Evolutionary conservation across 2,888 invertebrate species (phyloP), one percentile per base, ranked within the genome.

Genomic region (Venusia cambrica): DNA sequence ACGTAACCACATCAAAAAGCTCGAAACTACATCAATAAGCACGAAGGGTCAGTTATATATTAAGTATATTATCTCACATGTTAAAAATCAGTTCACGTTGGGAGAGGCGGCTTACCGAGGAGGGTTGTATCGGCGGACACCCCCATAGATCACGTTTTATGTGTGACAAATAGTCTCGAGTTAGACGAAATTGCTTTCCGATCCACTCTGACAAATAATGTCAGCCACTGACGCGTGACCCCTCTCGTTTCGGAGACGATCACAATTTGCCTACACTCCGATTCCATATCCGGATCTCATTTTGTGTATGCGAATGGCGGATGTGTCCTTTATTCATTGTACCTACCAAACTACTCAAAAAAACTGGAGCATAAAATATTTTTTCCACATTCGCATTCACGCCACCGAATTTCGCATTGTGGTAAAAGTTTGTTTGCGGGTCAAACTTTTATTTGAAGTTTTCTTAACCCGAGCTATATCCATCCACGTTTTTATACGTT

Each of bases 151-250:
- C 83, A 81, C 75, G 74, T 78, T 78, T 76, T 83, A 78, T 83
- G 74, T 74, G 78, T 83, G 81, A 84, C 80, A 84, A 87, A 85
- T 84, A 81, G 81, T 77, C 74, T 70, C 71, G 72, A 77, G 75
- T 79, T 81, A 80, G 75, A 61, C 66, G 67, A 76, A 83, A 85
- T 85, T 80, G 83, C 79, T 77, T 83, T 83, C 73, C 77, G 75
- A 84, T 87, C 77, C 75, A 77, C 75, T 78, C 71, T 77, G 74
- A 80, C 81, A 79, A 81, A 83, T 84, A 84, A 83, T 77, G 75
- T 74, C 73, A 74, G 63, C 72, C 65, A 77, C 66, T 79, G 78
- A 79, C 61, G 79, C 77, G 77, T 74, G 69, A 70, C 76, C 72
- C 72, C 65, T 67, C 66, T 66, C 70, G 73, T 71, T 75, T 69